phyloP scores from a whole-genome alignment of 2,113 vertebrate genomes.

The Dicentrarchus labrax region DNA sequence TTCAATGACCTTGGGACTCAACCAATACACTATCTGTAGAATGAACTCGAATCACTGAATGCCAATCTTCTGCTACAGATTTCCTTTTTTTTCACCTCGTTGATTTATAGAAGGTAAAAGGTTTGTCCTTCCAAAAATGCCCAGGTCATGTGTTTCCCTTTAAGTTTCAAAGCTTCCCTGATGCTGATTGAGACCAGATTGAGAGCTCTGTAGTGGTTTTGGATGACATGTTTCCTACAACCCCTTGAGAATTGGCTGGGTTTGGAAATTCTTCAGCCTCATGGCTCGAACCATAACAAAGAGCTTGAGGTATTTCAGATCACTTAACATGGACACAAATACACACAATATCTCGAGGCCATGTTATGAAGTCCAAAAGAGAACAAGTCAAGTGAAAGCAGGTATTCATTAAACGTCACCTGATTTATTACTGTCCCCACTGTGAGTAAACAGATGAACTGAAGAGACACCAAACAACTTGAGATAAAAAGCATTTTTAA shows the following conservation, averaged over 20 bases:
- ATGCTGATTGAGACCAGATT: constrained; percentile 81
- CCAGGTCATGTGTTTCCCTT: constrained; percentile 79
- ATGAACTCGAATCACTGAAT: constrained; percentile 3
- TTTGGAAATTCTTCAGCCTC: constrained; percentile 70
- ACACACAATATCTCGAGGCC: constrained; percentile 25
- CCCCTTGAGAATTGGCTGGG: constrained; percentile 58
- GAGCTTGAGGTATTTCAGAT: constrained; percentile 48
- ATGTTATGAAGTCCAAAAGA: constrained; percentile 30
- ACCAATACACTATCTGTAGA: constrained; percentile 24
- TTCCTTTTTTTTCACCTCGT: neutral
- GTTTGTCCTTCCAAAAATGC: constrained; percentile 26
- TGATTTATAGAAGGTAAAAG: constrained; percentile 47
- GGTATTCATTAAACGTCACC: constrained; percentile 5
- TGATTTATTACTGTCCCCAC: neutral
- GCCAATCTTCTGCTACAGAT: neutral
- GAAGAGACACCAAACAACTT: constrained; percentile 5
- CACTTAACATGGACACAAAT: constrained; percentile 47
- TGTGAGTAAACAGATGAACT: constrained; percentile 15
- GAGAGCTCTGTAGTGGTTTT: constrained; percentile 77
- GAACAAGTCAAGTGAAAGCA: constrained; percentile 29
- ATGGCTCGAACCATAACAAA: constrained; percentile 76
- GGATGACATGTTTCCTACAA: constrained; percentile 78
- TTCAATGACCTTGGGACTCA: constrained; percentile 24
- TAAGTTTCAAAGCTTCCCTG: constrained; percentile 77
- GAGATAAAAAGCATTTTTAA: neutral